Base-by-base conservation (phyloP, 2,888 invertebrate genomes). In the Agrochola macilenta region DNA sequence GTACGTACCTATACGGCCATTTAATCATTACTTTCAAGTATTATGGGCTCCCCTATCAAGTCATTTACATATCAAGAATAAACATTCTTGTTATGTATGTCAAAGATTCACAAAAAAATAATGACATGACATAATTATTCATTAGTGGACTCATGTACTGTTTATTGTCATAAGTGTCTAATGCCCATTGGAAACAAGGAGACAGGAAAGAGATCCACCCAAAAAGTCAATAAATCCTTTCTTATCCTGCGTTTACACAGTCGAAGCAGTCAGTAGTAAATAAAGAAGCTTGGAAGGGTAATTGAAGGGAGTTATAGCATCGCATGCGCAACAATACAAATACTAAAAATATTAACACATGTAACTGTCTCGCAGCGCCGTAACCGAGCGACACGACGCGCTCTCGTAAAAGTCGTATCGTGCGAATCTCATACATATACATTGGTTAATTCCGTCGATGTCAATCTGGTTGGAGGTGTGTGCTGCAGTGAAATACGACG, bases 311-410 rank as follows among this genome's bases (percentile, higher is more conserved):
- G 83, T 89, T 87, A 85, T 76, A 80, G 88, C 88, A 83, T 70
- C 82, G 79, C 74, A 77, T 75, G 85, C 80, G 81, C 84, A 85
- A 80, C 87, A 83, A 80, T 81, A 88, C 84, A 85, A 86, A 87
- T 89, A 86, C 86, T 88, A 88, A 86, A 89, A 85, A 83, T 88
- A 85, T 86, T 75, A 87, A 80, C 88, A 88, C 84, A 75, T 85
- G 87, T 82, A 84, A 81, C 74, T 76, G 77, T 82, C 80, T 69
- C 69, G 58, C 30, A 11, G 65, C 71, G 70, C 43, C 70, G 76
- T 54, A 20, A 60, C 72, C 26, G 52, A 52, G 78, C 80, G 68
- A 80, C 81, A 77, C 75, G 74, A 75, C 60, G 61, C 63, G 49
- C 39, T 43, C 39, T 81, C 87, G 82, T 88, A 79, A 87, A 87